A percentile compares a stretch with the other conserved stretches of the same genome.
Conservation (phyloP, 2,113 vertebrate genomes). For the Podiceps cristatus region DNA sequence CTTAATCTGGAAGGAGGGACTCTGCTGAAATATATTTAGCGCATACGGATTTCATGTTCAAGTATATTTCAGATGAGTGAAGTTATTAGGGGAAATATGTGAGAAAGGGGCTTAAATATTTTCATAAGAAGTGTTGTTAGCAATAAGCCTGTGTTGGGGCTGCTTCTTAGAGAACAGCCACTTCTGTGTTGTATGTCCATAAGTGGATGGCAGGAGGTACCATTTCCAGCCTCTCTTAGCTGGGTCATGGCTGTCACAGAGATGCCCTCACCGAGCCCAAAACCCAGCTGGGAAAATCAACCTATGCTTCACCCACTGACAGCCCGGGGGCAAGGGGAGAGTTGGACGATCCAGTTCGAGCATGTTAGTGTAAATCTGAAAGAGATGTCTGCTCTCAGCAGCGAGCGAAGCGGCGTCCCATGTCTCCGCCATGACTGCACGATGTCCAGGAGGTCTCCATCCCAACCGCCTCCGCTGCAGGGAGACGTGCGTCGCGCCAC, state of each 20-base stretch:
- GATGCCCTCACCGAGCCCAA: background rate
- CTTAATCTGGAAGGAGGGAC: background rate
- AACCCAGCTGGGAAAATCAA: background rate
- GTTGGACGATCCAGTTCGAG: background rate
- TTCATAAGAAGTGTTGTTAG: slow-evolving; percentile 12
- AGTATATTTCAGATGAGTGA: background rate
- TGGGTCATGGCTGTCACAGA: background rate
- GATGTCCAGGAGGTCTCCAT: background rate
- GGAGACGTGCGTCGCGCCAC: background rate
- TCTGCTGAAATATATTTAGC: background rate
- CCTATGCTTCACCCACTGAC: background rate
- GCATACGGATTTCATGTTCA: rapidly evolving
- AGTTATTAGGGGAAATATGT: background rate
- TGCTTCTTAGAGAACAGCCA: background rate
- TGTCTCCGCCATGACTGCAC: background rate
- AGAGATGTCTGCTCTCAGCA: slow-evolving; percentile 13
- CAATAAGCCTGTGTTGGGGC: slow-evolving; percentile 45
- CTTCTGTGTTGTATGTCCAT: background rate
- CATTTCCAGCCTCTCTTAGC: background rate
- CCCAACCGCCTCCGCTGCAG: background rate
- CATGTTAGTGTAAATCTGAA: background rate
- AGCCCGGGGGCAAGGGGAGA: background rate
- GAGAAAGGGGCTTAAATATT: background rate
- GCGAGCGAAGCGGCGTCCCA: background rate
- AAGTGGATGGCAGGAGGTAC: background rate